Evolutionary conservation across 2,888 invertebrate species (phyloP).

Genomic region (Andrena marginata): DNA sequence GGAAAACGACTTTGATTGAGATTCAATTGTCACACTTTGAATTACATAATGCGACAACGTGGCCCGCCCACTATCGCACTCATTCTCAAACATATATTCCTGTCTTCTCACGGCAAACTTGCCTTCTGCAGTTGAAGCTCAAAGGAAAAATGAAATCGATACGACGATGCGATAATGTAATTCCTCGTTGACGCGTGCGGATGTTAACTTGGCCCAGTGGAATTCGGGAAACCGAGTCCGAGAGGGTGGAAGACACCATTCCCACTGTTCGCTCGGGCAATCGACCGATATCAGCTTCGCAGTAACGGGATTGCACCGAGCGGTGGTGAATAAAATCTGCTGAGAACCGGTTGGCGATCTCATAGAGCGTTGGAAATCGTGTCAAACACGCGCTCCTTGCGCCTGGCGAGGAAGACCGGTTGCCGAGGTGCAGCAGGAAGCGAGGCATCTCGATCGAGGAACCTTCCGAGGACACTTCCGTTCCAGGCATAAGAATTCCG

Average conservation of each 20-base stretch:
- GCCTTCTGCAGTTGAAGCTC: too few relatives aligned
- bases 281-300: constrained; percentile 12
- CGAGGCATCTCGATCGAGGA: neutral
- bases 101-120: too few relatives aligned
- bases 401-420: constrained; percentile 17
- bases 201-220: neutral
- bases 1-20: too few relatives aligned
- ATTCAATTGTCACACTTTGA: too few relatives aligned
- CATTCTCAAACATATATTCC: too few relatives aligned
- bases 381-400: neutral
- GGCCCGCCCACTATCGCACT: too few relatives aligned
- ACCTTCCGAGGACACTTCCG: constrained; percentile 35
- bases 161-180: neutral
- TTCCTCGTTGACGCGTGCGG: neutral
- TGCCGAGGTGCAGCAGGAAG: neutral
- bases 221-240: too few relatives aligned
- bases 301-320: constrained; percentile 22
- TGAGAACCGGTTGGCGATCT: constrained; percentile 32
- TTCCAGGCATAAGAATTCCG: neutral
- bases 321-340: neutral
- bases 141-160: too few relatives aligned
- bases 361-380: constrained; percentile 17
- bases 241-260: neutral
- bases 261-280: neutral
- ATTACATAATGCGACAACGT: too few relatives aligned